A percentile compares a stretch with the other conserved stretches of the same genome.
Evolutionary conservation across 2,797 vertebrate species (phyloP).

Genomic region (Rhinichthys osculus): DNA sequence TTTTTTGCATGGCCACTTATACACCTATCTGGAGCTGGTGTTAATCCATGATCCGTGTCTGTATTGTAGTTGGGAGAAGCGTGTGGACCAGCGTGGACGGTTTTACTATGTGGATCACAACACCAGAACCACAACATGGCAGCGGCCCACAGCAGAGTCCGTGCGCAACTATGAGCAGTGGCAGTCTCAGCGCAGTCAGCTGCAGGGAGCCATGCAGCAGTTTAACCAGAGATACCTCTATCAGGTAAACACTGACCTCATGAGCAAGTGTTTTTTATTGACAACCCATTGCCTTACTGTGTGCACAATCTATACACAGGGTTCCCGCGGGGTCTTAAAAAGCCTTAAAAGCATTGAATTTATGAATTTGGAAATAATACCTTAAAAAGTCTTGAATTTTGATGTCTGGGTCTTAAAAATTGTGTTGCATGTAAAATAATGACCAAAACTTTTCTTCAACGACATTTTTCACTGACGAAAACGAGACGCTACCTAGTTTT

Average conservation of each 20-base stretch:
- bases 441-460: too few species aligned
- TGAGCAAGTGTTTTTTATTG: not conserved
- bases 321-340: too few species aligned
- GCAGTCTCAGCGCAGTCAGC: constrained; percentile 95
- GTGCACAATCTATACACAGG: too few species aligned
- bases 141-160: constrained; percentile 93
- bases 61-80: constrained; percentile 91
- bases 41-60: constrained; percentile 15
- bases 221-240: constrained; percentile 99
- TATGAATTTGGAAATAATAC: too few species aligned
- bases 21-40: not conserved
- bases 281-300: too few species aligned
- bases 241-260: constrained; percentile 80
- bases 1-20: constrained; percentile 1
- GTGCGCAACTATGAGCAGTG: constrained; percentile 97
- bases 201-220: constrained; percentile 98
- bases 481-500: too few species aligned
- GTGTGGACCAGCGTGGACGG: constrained; percentile 92
- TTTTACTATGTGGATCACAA: constrained; percentile 99
- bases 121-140: constrained; percentile 97
- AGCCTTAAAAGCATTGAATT: too few species aligned
- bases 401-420: too few species aligned
- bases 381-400: too few species aligned
- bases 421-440: too few species aligned
- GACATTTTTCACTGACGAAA: too few species aligned